Conservation (phyloP, 1,140 invertebrate species). For the Trinorchestia longiramus region DNA sequence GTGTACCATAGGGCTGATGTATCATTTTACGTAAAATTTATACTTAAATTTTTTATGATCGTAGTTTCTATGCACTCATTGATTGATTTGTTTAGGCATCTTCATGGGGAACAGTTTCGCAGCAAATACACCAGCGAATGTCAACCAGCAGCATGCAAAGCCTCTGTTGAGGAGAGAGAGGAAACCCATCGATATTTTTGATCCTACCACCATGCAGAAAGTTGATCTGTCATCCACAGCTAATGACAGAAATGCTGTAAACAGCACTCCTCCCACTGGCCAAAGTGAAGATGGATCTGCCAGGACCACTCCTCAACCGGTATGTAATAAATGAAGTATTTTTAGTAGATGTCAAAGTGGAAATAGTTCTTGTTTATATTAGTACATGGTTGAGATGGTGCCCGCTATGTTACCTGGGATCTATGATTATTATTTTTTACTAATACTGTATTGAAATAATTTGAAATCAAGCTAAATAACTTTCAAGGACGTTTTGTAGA, state of each 20-base stretch:
- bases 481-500: too few species aligned
- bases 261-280: slow-evolving; percentile 17
- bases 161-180: not conserved
- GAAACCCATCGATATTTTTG: not conserved
- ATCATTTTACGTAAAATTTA: too few species aligned
- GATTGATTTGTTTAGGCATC: not conserved
- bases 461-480: not conserved
- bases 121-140: not conserved
- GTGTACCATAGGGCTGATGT: too few species aligned
- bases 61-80: not conserved
- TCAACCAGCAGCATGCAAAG: not conserved
- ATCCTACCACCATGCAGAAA: not conserved
- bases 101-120: not conserved
- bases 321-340: not conserved
- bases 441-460: too few species aligned
- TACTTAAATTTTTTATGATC: too few species aligned
- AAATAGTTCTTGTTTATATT: too few species aligned
- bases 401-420: too few species aligned
- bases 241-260: not conserved
- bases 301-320: slow-evolving; percentile 29
- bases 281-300: slow-evolving; percentile 21
- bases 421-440: too few species aligned
- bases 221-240: not conserved
- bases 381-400: too few species aligned
- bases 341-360: not conserved